A percentile compares a stretch with the other conserved stretches of the same genome.
phyloP scores from a whole-genome alignment of 2,888 invertebrate genomes.

The Dryococelus australis region DNA sequence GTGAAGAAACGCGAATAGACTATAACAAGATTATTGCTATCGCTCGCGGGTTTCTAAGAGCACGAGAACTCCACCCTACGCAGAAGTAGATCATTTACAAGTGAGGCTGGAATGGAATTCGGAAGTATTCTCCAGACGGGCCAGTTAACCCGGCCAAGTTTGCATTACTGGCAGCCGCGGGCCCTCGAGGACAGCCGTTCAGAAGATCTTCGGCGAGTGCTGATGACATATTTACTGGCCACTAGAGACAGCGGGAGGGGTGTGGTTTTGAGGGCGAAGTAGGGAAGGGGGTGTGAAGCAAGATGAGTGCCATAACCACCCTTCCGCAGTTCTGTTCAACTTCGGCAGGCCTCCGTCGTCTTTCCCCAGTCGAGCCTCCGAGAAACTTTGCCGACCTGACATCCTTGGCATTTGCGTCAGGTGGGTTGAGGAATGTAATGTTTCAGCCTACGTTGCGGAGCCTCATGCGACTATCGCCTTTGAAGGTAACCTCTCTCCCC shows the following conservation, averaged over 20 bases:
- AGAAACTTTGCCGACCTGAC: neutral
- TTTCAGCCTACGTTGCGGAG: neutral
- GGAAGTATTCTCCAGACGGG: neutral
- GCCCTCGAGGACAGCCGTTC: neutral
- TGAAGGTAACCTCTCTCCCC: no score
- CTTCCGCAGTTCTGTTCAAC: neutral
- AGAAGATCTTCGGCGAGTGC: neutral
- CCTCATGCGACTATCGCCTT: neutral
- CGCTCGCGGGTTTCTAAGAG: no score
- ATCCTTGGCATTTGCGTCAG: neutral
- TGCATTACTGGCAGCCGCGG: neutral
- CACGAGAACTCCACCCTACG: no score
- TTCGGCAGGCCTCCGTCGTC: neutral
- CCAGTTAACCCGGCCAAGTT: neutral
- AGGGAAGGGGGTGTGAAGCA: neutral
- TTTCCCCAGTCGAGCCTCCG: no score
- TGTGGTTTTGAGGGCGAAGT: neutral
- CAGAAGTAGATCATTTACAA: no score
- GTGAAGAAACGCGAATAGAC: no score
- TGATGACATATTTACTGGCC: conserved; percentile 13
- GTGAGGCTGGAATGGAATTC: neutral
- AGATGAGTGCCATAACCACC: neutral
- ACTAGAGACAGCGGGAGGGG: neutral
- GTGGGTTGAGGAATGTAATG: neutral
- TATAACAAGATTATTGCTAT: no score